Percentiles rank a stretch among this genome's conserved stretches.
Conservation (phyloP, 2,113 vertebrate genomes). For the Elephantulus edwardii region DNA sequence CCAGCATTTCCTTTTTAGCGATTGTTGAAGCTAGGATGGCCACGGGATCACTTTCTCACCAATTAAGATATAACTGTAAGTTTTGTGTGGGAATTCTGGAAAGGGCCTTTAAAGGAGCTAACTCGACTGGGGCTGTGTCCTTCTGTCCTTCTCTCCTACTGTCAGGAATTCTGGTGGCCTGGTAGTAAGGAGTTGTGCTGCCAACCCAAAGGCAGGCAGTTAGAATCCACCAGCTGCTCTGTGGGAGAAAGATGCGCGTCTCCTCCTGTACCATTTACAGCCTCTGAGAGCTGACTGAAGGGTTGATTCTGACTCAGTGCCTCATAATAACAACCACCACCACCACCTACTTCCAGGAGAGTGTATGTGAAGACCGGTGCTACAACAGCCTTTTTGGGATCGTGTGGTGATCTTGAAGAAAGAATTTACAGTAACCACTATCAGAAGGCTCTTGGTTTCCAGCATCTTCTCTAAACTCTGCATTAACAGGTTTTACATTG, state of each 20-base stretch:
- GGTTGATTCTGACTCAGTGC: too few species aligned
- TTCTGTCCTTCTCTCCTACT: background rate
- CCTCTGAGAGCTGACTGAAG: too few species aligned
- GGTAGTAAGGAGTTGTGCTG: too few species aligned
- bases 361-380: background rate
- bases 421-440: too few species aligned
- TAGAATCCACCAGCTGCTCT: too few species aligned
- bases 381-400: background rate
- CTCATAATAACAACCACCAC: too few species aligned
- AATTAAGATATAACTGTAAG: background rate
- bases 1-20: too few species aligned
- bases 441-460: background rate
- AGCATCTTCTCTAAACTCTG: background rate
- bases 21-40: background rate
- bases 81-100: background rate
- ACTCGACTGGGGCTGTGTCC: background rate
- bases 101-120: background rate
- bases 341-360: background rate
- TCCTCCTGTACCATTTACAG: too few species aligned
- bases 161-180: too few species aligned
- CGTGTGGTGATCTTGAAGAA: background rate
- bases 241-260: too few species aligned
- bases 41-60: background rate
- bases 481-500: background rate
- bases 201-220: too few species aligned